These are phyloP conservation scores for Axinella damicornis DNA, from an alignment of 37 sponge, comb jelly and placozoan genomes.

Conservation along the genomic window DNA sequence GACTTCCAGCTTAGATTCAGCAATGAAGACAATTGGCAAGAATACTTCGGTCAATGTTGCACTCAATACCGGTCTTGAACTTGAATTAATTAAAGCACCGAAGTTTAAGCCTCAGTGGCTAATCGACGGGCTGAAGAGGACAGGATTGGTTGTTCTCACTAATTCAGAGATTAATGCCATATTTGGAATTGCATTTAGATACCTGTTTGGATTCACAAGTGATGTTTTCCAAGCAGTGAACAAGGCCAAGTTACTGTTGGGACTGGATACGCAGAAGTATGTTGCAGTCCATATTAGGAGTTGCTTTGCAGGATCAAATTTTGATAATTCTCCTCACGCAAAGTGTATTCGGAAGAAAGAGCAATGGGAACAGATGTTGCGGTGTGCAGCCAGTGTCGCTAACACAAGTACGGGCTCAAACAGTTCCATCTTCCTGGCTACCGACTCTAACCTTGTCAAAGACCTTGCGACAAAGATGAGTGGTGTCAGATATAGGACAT, in stretches of 20 bases:
- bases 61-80: slow-evolving; percentile 34
- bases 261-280: slow-evolving; percentile 17
- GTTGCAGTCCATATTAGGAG: slow-evolving; percentile 41
- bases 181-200: slow-evolving; percentile 37
- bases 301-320: slow-evolving; percentile 24
- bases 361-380: too few relatives aligned
- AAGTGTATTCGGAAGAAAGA: too few relatives aligned
- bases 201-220: slow-evolving; percentile 30
- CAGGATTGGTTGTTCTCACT: slow-evolving; percentile 16
- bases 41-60: background rate
- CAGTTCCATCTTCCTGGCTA: too few relatives aligned
- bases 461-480: too few relatives aligned
- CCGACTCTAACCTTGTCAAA: too few relatives aligned
- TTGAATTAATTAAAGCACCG: background rate
- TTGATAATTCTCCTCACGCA: too few relatives aligned
- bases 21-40: background rate
- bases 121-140: slow-evolving; percentile 8
- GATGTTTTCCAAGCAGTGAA: background rate
- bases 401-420: too few relatives aligned
- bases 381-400: too few relatives aligned
- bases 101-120: slow-evolving; percentile 28
- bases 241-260: background rate
- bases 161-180: slow-evolving; percentile 16
- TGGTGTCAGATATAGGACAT: too few relatives aligned
- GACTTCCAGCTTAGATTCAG: background rate